phyloP scores from a whole-genome alignment of 2,888 invertebrate species.

The Teinopalpus imperialis region DNA sequence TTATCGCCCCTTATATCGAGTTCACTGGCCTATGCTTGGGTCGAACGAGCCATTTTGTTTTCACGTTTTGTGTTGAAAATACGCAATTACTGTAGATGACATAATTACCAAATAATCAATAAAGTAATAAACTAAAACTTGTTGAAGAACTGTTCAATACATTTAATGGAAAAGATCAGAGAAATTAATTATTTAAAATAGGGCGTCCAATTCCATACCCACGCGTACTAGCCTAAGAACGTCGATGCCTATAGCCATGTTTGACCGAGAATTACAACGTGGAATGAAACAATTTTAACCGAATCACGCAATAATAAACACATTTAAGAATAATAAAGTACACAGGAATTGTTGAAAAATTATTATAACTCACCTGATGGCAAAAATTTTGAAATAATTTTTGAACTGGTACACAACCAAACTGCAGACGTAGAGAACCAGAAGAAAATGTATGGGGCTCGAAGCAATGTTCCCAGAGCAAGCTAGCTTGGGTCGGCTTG shows the following conservation, averaged over 20 bases:
- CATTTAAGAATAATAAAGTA: slow-evolving; percentile 58
- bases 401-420: slow-evolving; percentile 80
- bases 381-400: slow-evolving; percentile 81
- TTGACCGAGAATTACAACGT: slow-evolving; percentile 81
- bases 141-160: slow-evolving; percentile 74
- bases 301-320: slow-evolving; percentile 54
- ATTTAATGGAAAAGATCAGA: slow-evolving; percentile 73
- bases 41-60: slow-evolving; percentile 82
- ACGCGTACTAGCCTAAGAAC: slow-evolving; percentile 78
- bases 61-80: slow-evolving; percentile 78
- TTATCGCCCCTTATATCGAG: slow-evolving; percentile 75
- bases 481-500: slow-evolving; percentile 78
- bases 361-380: slow-evolving; percentile 77
- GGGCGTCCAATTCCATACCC: slow-evolving; percentile 74
- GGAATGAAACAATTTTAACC: slow-evolving; percentile 63
- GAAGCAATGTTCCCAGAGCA: slow-evolving; percentile 77
- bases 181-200: slow-evolving; percentile 79
- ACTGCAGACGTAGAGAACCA: slow-evolving; percentile 81
- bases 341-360: slow-evolving; percentile 59
- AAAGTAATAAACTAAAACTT: slow-evolving; percentile 66
- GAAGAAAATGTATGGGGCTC: slow-evolving; percentile 82
- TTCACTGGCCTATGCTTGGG: slow-evolving; percentile 79
- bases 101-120: slow-evolving; percentile 70
- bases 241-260: slow-evolving; percentile 78
- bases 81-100: slow-evolving; percentile 75